Evolutionary conservation across 2,797 vertebrate genomes (phyloP).

Genomic region (Ptychadena robeensis): DNA sequence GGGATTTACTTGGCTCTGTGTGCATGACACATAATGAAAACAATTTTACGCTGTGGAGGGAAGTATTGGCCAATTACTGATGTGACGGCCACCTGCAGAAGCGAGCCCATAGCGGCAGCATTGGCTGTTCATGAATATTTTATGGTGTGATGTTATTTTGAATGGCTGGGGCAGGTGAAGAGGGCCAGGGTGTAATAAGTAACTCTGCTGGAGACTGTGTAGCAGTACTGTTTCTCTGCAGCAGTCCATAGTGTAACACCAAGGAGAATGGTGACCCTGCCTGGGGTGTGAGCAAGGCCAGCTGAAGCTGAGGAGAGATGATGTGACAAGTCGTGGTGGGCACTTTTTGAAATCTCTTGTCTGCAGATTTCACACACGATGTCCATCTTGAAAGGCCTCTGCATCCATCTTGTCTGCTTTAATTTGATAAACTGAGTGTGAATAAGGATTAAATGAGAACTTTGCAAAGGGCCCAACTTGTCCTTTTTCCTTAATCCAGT

Average conservation of each 20-base stretch:
- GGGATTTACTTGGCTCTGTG: conserved; percentile 93
- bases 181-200: conserved; percentile 90
- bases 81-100: conserved; percentile 99
- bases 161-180: conserved; percentile 96
- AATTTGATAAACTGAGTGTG: conserved; percentile 98
- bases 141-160: conserved; percentile 97
- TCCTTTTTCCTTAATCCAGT: conserved; percentile 76
- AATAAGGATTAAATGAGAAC: conserved; percentile 99
- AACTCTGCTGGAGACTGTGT: conserved; percentile 98
- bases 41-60: conserved; percentile 98
- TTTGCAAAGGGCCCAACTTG: conserved; percentile 83
- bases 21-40: conserved; percentile 99
- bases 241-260: conserved; percentile 91
- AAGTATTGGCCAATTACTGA: conserved; percentile 98
- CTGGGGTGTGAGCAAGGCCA: conserved; percentile 77
- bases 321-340: conserved; percentile 92
- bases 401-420: conserved; percentile 95
- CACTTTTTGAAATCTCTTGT: conserved; percentile 94
- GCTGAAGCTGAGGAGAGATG: conserved; percentile 85
- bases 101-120: conserved; percentile 81
- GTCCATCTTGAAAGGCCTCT: conserved; percentile 86
- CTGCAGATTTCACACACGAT: conserved; percentile 99
- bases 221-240: conserved; percentile 89
- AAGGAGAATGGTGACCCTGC: conserved; percentile 91
- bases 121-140: conserved; percentile 96